These are phyloP conservation scores for Oceanodroma leucorhoa DNA, from an alignment of 2,797 vertebrate species.

Conservation along the genomic window DNA sequence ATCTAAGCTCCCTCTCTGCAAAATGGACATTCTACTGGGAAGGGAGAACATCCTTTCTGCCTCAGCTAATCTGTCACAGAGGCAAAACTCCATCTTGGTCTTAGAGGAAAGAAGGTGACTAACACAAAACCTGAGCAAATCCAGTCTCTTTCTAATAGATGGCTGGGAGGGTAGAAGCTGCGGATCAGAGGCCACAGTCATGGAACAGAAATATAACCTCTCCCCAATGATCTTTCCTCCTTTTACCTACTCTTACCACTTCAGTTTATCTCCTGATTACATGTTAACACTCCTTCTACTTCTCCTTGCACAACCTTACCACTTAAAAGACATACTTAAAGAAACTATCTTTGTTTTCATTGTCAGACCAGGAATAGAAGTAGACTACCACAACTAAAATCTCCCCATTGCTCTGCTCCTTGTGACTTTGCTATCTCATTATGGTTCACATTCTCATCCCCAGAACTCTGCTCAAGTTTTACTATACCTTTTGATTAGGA, in stretches of 20 bases:
- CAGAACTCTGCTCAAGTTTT: background rate
- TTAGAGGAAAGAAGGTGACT: background rate
- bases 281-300: background rate
- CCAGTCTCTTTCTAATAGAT: background rate
- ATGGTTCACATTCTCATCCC: background rate
- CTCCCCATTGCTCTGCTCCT: background rate
- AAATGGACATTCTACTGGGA: background rate
- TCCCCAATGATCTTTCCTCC: background rate
- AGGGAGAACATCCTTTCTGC: background rate
- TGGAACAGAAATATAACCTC: background rate
- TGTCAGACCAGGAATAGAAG: background rate
- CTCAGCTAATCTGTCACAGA: background rate
- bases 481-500: background rate
- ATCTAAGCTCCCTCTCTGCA: background rate
- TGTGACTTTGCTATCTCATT: background rate
- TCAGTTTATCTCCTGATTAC: background rate
- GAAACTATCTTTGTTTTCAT: background rate
- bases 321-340: background rate
- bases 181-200: background rate
- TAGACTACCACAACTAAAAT: background rate
- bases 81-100: background rate
- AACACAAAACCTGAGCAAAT: background rate
- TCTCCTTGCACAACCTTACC: rapidly evolving
- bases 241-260: background rate
- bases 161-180: background rate